phyloP scores from a whole-genome alignment of 1,140 invertebrate genomes.

The Drosophila insularis region DNA sequence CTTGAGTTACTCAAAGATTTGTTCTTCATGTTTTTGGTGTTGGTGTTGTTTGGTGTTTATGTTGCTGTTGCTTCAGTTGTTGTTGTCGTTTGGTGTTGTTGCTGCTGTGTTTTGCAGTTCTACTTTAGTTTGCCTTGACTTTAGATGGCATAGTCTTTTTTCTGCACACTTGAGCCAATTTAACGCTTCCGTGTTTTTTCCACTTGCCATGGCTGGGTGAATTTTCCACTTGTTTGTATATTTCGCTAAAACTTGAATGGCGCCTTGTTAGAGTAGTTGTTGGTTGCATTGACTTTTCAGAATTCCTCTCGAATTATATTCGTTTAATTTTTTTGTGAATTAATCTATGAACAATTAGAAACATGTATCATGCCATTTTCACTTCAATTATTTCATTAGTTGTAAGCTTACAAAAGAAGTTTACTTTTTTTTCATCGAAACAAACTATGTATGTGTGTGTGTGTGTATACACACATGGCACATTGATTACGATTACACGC shows the following conservation, averaged over 20 bases:
- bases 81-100: slow-evolving; percentile 8
- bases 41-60: slow-evolving; percentile 13
- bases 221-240: slow-evolving; percentile 6
- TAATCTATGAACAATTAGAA: neutral
- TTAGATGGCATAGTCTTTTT: slow-evolving; percentile 31
- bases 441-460: neutral
- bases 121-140: slow-evolving; percentile 26
- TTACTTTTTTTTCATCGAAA: slow-evolving; percentile 10
- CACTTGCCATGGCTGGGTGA: slow-evolving; percentile 55
- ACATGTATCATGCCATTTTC: neutral
- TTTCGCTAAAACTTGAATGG: neutral
- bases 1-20: slow-evolving; percentile 10
- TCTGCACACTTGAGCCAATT: slow-evolving; percentile 67
- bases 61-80: neutral
- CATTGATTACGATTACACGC: slow-evolving; percentile 47
- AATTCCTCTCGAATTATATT: neutral
- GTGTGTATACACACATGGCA: slow-evolving; percentile 21
- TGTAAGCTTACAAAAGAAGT: slow-evolving; percentile 31
- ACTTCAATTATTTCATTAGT: slow-evolving; percentile 44
- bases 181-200: slow-evolving; percentile 75
- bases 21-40: neutral
- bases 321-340: neutral
- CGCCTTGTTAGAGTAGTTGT: neutral
- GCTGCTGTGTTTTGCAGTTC: slow-evolving; percentile 12
- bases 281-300: too few species aligned